Percentiles rank a stretch among this genome's conserved stretches.
Evolutionary conservation across 2,888 invertebrate species (phyloP).

Genomic region (Papilio demoleus): DNA sequence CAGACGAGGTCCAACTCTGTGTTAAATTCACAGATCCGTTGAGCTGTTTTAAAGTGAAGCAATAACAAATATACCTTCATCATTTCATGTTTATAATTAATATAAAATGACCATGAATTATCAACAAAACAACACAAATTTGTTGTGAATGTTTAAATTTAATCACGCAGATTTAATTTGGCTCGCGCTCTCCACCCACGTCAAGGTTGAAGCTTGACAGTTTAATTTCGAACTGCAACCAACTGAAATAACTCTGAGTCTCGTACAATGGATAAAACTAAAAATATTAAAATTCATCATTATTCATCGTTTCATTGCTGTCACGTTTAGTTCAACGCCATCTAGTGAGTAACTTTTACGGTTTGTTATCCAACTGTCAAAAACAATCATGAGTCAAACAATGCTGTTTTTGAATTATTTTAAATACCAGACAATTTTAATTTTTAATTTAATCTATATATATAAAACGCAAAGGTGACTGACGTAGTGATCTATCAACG

Average conservation of each 20-base stretch:
- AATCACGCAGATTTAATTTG: conserved; percentile 33
- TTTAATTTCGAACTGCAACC: conserved; percentile 39
- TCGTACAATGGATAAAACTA: conserved; percentile 9
- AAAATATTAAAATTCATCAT: conserved; percentile 5
- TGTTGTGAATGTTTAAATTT: conserved; percentile 32
- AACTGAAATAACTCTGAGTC: conserved; percentile 22
- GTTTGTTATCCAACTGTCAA: neutral
- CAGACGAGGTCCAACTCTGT: too few species aligned
- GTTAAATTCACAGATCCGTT: too few species aligned
- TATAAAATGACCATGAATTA: too few species aligned
- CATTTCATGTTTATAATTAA: too few species aligned
- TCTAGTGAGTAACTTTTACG: neutral
- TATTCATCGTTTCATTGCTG: neutral
- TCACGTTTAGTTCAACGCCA: neutral
- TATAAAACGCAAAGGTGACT: too few species aligned
- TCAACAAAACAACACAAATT: conserved; percentile 2
- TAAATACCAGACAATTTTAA: neutral
- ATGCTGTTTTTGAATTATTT: neutral
- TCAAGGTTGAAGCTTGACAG: conserved; percentile 39
- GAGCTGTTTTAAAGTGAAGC: too few species aligned
- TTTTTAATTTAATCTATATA: neutral
- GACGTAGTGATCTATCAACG: too few species aligned
- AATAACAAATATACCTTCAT: too few species aligned
- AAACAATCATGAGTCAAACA: neutral
- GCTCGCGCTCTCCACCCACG: conserved; percentile 31